Evolutionary conservation across 2,888 invertebrate species (phyloP).

Genomic region (Phragmatobia fuliginosa): DNA sequence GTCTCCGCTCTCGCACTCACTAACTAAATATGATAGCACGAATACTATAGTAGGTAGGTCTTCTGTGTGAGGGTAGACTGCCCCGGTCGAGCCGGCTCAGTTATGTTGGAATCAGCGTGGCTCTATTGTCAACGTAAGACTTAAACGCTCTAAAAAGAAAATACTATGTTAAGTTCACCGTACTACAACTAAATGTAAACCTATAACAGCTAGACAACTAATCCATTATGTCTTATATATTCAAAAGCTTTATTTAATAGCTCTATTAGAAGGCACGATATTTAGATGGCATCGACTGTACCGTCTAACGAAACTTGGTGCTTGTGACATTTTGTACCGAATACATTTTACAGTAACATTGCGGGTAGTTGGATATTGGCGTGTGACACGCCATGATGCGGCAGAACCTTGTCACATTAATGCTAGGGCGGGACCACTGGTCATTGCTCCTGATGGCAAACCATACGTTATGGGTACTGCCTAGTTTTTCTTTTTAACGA

Average conservation of each 20-base stretch:
- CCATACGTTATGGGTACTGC: constrained; percentile 7
- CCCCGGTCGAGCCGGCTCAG: too few relatives aligned
- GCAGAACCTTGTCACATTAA: constrained; percentile 64
- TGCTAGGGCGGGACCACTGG: constrained; percentile 52
- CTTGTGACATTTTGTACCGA: constrained; percentile 37
- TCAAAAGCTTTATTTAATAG: constrained; percentile 38
- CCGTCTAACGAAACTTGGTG: constrained; percentile 34
- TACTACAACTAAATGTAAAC: neutral
- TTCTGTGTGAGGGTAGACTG: too few relatives aligned
- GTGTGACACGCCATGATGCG: constrained; percentile 69
- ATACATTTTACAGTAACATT: constrained; percentile 48
- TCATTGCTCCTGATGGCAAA: constrained; percentile 51
- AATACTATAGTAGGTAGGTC: too few relatives aligned
- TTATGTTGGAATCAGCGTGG: too few relatives aligned
- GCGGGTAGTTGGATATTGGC: constrained; percentile 55
- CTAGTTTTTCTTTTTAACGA: neutral
- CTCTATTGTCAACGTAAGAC: too few relatives aligned
- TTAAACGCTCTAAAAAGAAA: too few relatives aligned
- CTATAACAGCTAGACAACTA: neutral
- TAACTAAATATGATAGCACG: too few relatives aligned
- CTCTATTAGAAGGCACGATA: constrained; percentile 30
- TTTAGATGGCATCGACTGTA: constrained; percentile 20
- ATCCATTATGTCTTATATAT: constrained; percentile 21
- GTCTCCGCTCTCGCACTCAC: too few relatives aligned
- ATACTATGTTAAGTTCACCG: too few relatives aligned